Base-by-base conservation (phyloP, 2,888 invertebrate genomes). In the Busseola fusca region DNA sequence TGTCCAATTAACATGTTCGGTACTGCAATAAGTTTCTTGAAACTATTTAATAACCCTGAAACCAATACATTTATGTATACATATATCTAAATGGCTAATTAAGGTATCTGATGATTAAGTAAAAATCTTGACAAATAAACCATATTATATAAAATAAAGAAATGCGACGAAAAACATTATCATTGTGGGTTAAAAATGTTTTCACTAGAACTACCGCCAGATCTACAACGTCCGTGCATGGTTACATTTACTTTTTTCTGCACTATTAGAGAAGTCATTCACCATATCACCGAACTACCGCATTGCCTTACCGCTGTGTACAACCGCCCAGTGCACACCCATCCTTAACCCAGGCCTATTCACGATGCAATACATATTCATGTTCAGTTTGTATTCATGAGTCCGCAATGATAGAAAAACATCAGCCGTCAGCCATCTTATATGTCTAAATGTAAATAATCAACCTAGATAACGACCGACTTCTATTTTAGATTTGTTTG, bases 301-400 rank as follows among this genome's bases (percentile, higher is more conserved):
- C 30, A 25, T 3, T 5, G 30, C 4, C 9, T 50, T 21, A 30
- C 30, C 42, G 18, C 10, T 25, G n/a, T 7, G 16, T 60, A 4
- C 45, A 27, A 14, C 45, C 14, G 9, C 50, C 25, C 40, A 63
- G 54, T 75, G 48, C 57, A 57, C 42, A 27, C 6, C 30, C 52
- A 25, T 58, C 67, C 78, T 64, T 27, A 71, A 30, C 64, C 6
- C 45, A 37, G 18, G 57, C 54, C 64, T 69, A 52, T 72, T 78
- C 78, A 70, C 74, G 66, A 70, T 66, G 69, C 74, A 70, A 74
- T 84, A 82, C 84, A 82, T 82, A 82, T 82, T 78, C 84, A 82
- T 84, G 69, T 65, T 65, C 68, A 57, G 82, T 82, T 82, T 82
- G 79, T 84, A 82, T 84, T 82, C 82, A 82, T 84, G 82, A 84